Evolutionary conservation across 2,113 vertebrate species (phyloP).

Genomic region (Lamprotornis superbus): DNA sequence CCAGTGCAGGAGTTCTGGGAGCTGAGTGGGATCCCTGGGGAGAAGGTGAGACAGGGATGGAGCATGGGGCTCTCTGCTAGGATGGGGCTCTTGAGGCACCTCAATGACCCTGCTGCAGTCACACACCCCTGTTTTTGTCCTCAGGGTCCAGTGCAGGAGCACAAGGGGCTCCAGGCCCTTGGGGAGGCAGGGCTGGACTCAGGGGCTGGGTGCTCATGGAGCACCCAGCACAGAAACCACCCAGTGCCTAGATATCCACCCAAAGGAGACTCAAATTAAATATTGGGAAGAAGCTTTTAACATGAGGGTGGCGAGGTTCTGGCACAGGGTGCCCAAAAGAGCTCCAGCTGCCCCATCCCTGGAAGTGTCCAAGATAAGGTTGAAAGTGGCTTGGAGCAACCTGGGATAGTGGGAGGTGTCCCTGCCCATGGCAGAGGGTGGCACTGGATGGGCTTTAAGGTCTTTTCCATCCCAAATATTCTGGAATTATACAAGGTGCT

Average conservation of each 20-base stretch:
- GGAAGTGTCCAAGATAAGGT: background rate
- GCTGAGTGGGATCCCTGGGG: background rate
- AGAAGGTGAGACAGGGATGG: background rate
- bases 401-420: background rate
- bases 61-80: rapidly evolving
- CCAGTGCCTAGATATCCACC: rapidly evolving
- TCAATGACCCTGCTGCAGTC: background rate
- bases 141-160: rapidly evolving
- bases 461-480: background rate
- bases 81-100: background rate
- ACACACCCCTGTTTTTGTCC: rapidly evolving
- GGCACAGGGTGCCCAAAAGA: background rate
- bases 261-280: background rate
- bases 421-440: background rate
- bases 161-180: rapidly evolving
- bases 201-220: rapidly evolving
- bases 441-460: background rate
- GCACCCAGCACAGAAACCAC: background rate
- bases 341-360: background rate
- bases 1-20: background rate
- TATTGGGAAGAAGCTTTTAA: background rate
- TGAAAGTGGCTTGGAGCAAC: rapidly evolving
- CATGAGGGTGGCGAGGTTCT: background rate
- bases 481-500: rapidly evolving
- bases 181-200: background rate